Evolutionary conservation across 2,888 invertebrate genomes (phyloP).

Genomic region (Drosophila mettleri): DNA sequence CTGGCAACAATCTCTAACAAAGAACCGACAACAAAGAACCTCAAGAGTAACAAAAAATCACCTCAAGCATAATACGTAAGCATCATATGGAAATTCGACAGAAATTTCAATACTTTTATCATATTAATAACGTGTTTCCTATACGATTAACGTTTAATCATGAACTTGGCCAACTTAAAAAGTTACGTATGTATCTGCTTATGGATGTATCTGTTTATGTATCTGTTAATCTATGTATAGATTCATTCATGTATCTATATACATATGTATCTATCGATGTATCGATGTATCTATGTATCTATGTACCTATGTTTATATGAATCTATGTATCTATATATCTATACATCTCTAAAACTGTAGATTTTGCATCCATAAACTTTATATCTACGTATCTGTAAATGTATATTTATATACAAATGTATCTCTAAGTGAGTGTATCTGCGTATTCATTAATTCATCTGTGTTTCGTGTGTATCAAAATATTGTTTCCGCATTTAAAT

Average conservation of each 20-base stretch:
- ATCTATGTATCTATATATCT: background rate
- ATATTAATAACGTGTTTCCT: constrained; percentile 38
- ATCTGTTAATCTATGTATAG: background rate
- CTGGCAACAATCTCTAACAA: constrained; percentile 29
- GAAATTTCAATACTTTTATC: background rate
- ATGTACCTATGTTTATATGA: background rate
- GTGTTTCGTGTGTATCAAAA: constrained; percentile 19
- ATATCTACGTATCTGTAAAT: background rate
- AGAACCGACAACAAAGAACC: constrained; percentile 43
- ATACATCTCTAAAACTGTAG: background rate
- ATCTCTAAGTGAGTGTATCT: background rate
- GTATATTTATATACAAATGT: background rate
- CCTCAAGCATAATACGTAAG: constrained; percentile 11
- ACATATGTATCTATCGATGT: background rate
- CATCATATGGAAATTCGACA: constrained; percentile 16
- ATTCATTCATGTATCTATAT: no score
- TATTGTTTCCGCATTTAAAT: constrained; percentile 60
- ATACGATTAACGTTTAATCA: constrained; percentile 36
- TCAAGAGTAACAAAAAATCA: constrained; percentile 9
- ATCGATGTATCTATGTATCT: background rate
- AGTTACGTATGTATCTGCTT: background rate
- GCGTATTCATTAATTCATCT: background rate
- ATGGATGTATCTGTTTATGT: constrained; percentile 1
- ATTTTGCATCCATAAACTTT: background rate
- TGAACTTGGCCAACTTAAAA: constrained; percentile 57